Base-by-base conservation (phyloP, 2,797 vertebrate genomes). In the Odontamblyopus lacepedii region DNA sequence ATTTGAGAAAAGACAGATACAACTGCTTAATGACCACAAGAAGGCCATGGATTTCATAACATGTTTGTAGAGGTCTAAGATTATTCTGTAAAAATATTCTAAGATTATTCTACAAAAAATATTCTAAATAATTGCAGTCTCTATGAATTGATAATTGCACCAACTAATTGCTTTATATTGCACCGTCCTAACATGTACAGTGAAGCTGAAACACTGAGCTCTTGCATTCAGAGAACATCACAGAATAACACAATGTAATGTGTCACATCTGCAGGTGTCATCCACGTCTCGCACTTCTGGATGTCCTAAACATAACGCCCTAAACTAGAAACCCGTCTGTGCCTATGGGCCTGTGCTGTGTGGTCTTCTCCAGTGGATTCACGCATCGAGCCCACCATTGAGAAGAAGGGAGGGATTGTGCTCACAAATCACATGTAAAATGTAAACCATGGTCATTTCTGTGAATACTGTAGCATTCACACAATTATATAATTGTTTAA, bases 211-310 rank as follows among this genome's bases (percentile, higher is more conserved):
- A 72, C 74, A 48, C 27, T 19, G 56, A 19, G 41, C 15, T 41
- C 35, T 63, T 64, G 38, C 67, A 70, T 82, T 63, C 50, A 35
- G 8, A 44, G 74, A 79, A 50, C 51, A 76, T 75, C 75, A 79
- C 75, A 79, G 82, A 80, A 67, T 75, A 75, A 79, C 66, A 73
- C 56, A 75, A 67, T 82, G 83, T 76, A 79, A 83, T 71, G 70
- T 78, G 72, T 69, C 71, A 68, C 68, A 74, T 78, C 64, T 82
- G 65, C 78, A 87, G 76, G 69, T 79, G 76, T 51, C 70, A 74
- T 64, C 66, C 67, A 50, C 57, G 74, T 85, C 77, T 83, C 55
- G 1, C 75, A 79, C 80, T 73, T 78, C 74, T 35, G 23, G 69
- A 27, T 60, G 51, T 79, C 60, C 23, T 53, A 68, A 78, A 81